Base-by-base conservation (phyloP, 2,888 invertebrate genomes). In the Parelbella ahira region DNA sequence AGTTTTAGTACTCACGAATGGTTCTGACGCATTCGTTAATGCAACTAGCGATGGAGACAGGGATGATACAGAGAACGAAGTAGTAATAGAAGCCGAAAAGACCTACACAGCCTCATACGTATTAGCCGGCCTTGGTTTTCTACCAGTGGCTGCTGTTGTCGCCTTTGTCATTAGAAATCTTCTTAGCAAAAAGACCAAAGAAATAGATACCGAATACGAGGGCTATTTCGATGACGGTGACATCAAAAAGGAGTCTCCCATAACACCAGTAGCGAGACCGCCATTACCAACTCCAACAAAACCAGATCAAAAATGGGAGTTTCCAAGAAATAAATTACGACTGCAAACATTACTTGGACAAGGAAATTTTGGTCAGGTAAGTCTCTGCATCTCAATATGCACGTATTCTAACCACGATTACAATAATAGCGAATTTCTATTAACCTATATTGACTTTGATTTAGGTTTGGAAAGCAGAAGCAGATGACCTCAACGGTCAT, bases 381-480 rank as follows among this genome's bases (percentile, higher is more conserved):
- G 55, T 18, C 4, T 23, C 5, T 37, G n/a, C n/a, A n/a, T n/a
- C n/a, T n/a, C n/a, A n/a, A n/a, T n/a, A n/a, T n/a, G n/a, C n/a
- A n/a, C n/a, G n/a, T n/a, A n/a, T n/a, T n/a, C n/a, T n/a, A n/a
- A n/a, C n/a, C n/a, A n/a, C n/a, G n/a, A n/a, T n/a, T n/a, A n/a
- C n/a, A n/a, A n/a, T n/a, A n/a, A n/a, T n/a, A n/a, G n/a, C n/a
- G n/a, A n/a, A n/a, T n/a, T n/a, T n/a, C n/a, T n/a, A n/a, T n/a
- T n/a, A n/a, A n/a, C n/a, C n/a, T n/a, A n/a, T n/a, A n/a, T n/a
- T n/a, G n/a, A n/a, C n/a, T n/a, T n/a, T n/a, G n/a, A n/a, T 28
- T 4, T 3, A 94, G 90, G 94, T 95, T 8, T 94, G 94, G 93
- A 94, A 94, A 76, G 95, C 94, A 2, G 94, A 95, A 72, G 94